phyloP scores from a whole-genome alignment of 2,888 invertebrate species.

The Drosophila antonietae region DNA sequence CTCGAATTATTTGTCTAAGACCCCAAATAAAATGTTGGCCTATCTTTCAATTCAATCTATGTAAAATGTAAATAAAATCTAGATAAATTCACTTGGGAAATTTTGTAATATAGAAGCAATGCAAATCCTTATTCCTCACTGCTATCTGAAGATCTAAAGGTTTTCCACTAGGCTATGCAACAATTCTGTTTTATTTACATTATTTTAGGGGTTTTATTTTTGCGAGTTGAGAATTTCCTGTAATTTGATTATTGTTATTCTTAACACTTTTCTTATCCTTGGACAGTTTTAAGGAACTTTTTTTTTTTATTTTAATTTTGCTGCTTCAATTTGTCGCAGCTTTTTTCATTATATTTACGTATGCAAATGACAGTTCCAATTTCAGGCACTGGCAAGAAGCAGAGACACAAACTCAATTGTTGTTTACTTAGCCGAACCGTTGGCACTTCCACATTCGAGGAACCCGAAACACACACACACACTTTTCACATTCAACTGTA shows the following conservation, averaged over 20 bases:
- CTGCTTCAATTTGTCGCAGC: constrained; percentile 47
- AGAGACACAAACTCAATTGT: constrained; percentile 58
- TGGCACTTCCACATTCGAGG: constrained; percentile 45
- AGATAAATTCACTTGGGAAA: too few relatives aligned
- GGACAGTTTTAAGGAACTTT: not conserved
- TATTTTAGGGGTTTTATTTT: too few relatives aligned
- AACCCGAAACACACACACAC: constrained; percentile 11
- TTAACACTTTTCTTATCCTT: not conserved
- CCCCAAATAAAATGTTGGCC: too few relatives aligned
- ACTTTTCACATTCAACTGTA: constrained; percentile 54
- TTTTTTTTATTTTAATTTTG: constrained; percentile 28
- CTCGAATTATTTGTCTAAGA: not conserved
- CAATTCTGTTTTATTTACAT: not conserved
- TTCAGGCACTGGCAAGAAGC: constrained; percentile 14
- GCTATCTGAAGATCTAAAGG: not conserved
- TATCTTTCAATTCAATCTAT: too few relatives aligned
- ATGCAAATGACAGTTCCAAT: constrained; percentile 55
- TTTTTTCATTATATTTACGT: constrained; percentile 45
- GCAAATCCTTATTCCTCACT: not conserved
- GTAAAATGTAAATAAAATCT: too few relatives aligned
- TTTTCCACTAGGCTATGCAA: not conserved
- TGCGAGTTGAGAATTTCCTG: not conserved
- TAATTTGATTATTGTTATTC: not conserved
- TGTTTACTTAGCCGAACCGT: constrained; percentile 65
- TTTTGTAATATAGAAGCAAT: not conserved